Evolutionary conservation across 2,113 vertebrate genomes (phyloP).

Genomic region (Cnemophilus loriae): DNA sequence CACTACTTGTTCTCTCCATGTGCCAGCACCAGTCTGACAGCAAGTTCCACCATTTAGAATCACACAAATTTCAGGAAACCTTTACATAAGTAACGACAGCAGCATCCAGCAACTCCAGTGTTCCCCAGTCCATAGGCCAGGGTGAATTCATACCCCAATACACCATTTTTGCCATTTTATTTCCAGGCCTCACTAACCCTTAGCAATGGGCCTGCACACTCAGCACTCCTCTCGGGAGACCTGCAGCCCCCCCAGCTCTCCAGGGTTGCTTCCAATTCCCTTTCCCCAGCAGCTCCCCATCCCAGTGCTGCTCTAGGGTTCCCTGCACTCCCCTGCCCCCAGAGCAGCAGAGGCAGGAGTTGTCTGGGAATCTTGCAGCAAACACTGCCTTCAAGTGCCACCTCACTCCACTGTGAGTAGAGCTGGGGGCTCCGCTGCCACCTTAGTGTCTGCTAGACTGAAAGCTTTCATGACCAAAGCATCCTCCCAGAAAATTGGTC

Average conservation of each 20-base stretch:
- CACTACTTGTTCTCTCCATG: rapidly evolving
- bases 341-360: rapidly evolving
- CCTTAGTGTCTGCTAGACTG: rapidly evolving
- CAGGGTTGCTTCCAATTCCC: rapidly evolving
- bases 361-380: rapidly evolving
- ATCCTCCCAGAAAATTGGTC: background rate
- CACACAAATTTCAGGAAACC: background rate
- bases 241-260: background rate
- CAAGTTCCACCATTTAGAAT: too few species aligned
- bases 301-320: background rate
- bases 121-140: rapidly evolving
- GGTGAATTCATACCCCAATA: rapidly evolving
- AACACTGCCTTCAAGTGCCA: rapidly evolving
- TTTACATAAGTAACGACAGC: background rate
- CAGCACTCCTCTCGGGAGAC: background rate
- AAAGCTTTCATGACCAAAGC: background rate
- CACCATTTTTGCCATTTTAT: background rate
- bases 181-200: background rate
- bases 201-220: background rate
- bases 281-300: background rate
- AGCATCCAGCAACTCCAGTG: background rate
- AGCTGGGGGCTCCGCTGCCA: background rate
- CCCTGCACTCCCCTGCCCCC: background rate
- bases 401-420: rapidly evolving
- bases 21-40: background rate